Base-by-base conservation (phyloP, 2,888 invertebrate genomes). In the Drosophila crucigera region DNA sequence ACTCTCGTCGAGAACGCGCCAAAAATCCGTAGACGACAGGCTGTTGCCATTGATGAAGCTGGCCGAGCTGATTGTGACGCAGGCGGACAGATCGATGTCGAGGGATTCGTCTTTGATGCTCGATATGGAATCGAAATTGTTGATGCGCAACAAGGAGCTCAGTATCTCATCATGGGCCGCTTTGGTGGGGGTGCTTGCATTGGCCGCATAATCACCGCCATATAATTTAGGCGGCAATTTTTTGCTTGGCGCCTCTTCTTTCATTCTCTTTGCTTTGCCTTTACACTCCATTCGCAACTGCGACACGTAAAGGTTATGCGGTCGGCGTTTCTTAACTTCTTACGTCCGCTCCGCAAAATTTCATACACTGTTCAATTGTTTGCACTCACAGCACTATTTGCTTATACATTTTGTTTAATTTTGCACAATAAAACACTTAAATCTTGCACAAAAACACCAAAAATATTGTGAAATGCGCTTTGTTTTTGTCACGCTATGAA, bases 41-140 rank as follows among this genome's bases (percentile, higher is more conserved):
- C 93, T 92, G 67, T 92, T 93, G 4, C 92, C 91, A 33, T 86
- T 91, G 47, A 92, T 79, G 28, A 92, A 87, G 39, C 91, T 92
- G 1, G 92, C 83, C 1, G 93, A 91, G 59, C 89, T 91, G 55
- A 93, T 93, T 3, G 93, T 92, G 31, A 93, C 93, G 68, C 93
- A 93, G 33, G 93, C 93, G 50, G 93, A 93, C 62, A 92, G 76
- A 89, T 93, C 92, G 68, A 93, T 93, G 77, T 93, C 93, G 71
- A 93, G 78, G 53, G 93, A 93, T 70, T 93, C 93, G 65, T 93
- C 93, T 75, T 93, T 93, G 28, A 93, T 93, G 76, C 92, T 92
- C 54, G 93, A 93, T 78, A 93, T 92, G 11, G 93, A 93, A 77
- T 93, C 93, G 52, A 92, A 92, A 60, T 92, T 92, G 59, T 93